Evolutionary conservation across 2,113 vertebrate genomes (phyloP), one percentile per base, ranked within the genome.

Genomic region (Lota lota): DNA sequence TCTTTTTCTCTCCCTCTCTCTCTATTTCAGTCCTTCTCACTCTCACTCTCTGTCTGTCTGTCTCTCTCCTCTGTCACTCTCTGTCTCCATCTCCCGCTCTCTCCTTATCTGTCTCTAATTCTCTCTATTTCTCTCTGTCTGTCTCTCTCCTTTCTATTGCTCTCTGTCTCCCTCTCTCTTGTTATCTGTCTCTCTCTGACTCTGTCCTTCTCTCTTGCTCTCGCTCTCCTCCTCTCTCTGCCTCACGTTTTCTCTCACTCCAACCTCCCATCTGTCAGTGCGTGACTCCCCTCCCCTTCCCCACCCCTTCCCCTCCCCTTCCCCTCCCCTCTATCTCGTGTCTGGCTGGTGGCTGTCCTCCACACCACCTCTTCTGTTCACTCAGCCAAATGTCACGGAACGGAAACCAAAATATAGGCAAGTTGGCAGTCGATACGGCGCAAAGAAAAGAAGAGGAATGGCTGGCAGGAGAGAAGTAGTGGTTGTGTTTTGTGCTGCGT

Each of bases 321-420:
- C 74, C 59, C 80, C 82, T 73, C 33, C 68, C 71, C 70, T 22
- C 61, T 68, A 64, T 82, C 75, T 76, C 67, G 70, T 78, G 53
- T 67, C 67, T 75, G 66, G 61, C 58, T 66, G 85, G 89, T 79
- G 80, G 85, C 84, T 85, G 77, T 91, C 85, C 74, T 69, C 58
- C 58, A 82, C 86, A 82, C 88, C 87, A 28, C 28, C 28, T 28
- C 28, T 28, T 84, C 81, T 81, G 83, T 86, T 90, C 88, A 86
- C 81, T 89, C 90, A 84, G 82, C 87, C 89, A 91, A 92, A 93
- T 92, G 89, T 92, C 92, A 92, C 78, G 72, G 74, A 86, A 79
- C 86, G 89, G 80, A 83, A 85, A 79, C 74, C 80, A 84, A 91
- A 92, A 89, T 89, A 91, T 89, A 28, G 4, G 88, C 87, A 88